Conservation (phyloP, 2,113 vertebrate genomes). For the Empidonax traillii region DNA sequence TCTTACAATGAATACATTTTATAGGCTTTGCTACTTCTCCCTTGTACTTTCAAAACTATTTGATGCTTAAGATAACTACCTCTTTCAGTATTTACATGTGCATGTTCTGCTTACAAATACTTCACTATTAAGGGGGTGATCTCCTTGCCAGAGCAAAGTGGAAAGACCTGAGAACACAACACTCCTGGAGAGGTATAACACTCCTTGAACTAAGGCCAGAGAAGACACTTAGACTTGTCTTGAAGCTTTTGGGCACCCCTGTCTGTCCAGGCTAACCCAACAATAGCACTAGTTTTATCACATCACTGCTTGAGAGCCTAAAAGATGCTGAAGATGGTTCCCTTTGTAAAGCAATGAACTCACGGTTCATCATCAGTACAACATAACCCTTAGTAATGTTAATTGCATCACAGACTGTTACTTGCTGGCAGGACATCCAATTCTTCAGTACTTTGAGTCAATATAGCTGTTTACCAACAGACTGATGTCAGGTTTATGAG, state of each 20-base stretch:
- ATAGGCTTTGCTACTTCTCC: background rate
- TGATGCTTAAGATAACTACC: background rate
- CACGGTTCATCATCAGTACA: background rate
- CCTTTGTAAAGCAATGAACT: background rate
- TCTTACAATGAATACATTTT: background rate
- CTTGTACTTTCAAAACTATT: background rate
- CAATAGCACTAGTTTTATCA: background rate
- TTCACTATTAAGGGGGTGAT: background rate
- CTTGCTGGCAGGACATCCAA: background rate
- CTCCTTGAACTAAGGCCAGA: background rate
- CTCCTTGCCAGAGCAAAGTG: background rate
- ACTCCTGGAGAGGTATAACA: background rate
- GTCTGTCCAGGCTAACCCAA: background rate
- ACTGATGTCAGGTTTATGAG: background rate
- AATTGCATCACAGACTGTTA: background rate
- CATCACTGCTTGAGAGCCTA: background rate
- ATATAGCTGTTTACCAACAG: background rate
- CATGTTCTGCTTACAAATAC: background rate
- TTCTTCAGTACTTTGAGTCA: background rate
- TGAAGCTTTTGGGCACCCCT: background rate
- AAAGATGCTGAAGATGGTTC: background rate
- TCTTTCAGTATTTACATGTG: background rate
- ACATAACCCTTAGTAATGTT: background rate
- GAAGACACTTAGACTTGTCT: background rate
- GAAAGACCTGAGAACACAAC: background rate